phyloP scores from a whole-genome alignment of 1,140 invertebrate genomes.

The Anadara kagoshimensis region DNA sequence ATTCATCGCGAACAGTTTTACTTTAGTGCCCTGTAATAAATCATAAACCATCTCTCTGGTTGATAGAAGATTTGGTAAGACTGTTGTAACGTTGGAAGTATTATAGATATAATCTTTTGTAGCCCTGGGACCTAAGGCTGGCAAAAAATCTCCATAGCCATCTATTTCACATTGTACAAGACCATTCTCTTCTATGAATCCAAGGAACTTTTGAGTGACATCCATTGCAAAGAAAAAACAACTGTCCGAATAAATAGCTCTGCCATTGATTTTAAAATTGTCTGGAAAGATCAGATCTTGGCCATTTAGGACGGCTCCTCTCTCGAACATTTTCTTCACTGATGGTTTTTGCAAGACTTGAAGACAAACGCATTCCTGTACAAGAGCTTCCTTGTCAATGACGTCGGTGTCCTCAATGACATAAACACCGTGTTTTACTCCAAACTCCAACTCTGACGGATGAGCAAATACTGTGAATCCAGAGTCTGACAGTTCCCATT shows the following conservation, averaged over 20 bases:
- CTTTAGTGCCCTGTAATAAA: constrained; percentile 57
- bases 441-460: constrained; percentile 71
- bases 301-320: constrained; percentile 65
- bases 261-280: constrained; percentile 47
- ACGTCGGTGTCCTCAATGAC: constrained; percentile 59
- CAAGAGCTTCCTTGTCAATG: constrained; percentile 40
- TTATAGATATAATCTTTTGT: constrained; percentile 63
- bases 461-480: constrained; percentile 75
- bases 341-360: constrained; percentile 75
- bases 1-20: constrained; percentile 72
- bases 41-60: constrained; percentile 66
- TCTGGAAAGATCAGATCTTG: constrained; percentile 47
- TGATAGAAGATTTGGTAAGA: constrained; percentile 47
- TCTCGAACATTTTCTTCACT: constrained; percentile 66
- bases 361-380: constrained; percentile 62
- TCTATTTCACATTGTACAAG: constrained; percentile 73
- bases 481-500: constrained; percentile 62
- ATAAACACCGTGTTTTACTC: constrained; percentile 75
- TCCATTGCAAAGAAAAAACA: constrained; percentile 73
- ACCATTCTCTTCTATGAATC: constrained; percentile 63
- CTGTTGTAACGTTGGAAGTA: constrained; percentile 59
- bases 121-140: constrained; percentile 70
- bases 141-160: constrained; percentile 76
- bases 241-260: constrained; percentile 74
- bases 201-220: constrained; percentile 68